phyloP scores from a whole-genome alignment of 2,888 invertebrate genomes.

The Salticus scenicus region DNA sequence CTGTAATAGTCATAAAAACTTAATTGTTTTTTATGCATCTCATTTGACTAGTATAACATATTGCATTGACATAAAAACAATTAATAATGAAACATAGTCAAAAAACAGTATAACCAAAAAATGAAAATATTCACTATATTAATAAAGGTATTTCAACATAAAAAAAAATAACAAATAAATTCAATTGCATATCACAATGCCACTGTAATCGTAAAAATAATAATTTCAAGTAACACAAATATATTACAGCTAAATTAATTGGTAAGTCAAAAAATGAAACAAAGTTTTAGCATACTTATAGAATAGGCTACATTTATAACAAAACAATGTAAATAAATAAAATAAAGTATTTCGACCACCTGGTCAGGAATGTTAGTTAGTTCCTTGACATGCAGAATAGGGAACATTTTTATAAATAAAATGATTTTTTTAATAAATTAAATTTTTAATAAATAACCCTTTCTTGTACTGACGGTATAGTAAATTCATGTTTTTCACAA shows the following conservation, averaged over 20 bases:
- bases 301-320: too few species aligned
- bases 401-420: conserved; percentile 46
- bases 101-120: neutral
- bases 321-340: conserved; percentile 36
- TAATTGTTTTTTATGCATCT: too few species aligned
- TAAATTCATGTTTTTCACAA: conserved; percentile 66
- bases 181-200: neutral
- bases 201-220: neutral
- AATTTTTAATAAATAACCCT: conserved; percentile 56
- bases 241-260: too few species aligned
- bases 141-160: neutral
- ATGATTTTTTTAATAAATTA: conserved; percentile 39
- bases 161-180: neutral
- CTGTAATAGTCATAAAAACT: too few species aligned
- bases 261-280: too few species aligned
- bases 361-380: conserved; percentile 57
- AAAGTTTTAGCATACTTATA: too few species aligned
- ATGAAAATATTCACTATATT: neutral
- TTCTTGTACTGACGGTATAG: conserved; percentile 67
- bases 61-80: neutral
- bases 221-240: too few species aligned
- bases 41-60: conserved; percentile 1
- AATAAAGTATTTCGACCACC: conserved; percentile 61
- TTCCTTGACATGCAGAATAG: conserved; percentile 31
- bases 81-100: neutral